These are phyloP conservation scores for Lasioglossum villosulum DNA, from an alignment of 2,888 invertebrate genomes.

Conservation along the genomic window DNA sequence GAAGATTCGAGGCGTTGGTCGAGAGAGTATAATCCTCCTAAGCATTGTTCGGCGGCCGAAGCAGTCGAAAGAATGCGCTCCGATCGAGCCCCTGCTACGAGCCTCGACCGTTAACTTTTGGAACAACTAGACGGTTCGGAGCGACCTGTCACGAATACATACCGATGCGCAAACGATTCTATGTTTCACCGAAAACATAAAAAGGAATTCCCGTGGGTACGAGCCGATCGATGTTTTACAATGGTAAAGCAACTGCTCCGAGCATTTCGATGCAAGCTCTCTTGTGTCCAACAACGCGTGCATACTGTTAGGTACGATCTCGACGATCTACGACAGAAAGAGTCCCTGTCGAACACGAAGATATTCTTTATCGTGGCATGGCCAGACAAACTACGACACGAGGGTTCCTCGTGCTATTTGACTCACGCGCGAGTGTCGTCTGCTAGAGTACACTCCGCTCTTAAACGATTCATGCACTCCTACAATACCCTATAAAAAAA, in stretches of 20 bases:
- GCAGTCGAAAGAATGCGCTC: neutral
- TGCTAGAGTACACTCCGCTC: no score
- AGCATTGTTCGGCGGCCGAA: slow-evolving; percentile 31
- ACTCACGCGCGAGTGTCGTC: no score
- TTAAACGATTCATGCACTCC: no score
- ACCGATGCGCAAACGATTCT: neutral
- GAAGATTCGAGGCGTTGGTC: neutral
- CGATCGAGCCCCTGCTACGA: neutral
- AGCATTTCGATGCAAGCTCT: neutral
- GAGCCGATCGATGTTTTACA: neutral
- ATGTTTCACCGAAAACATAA: neutral
- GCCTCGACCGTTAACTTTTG: slow-evolving; percentile 1
- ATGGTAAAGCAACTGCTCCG: neutral
- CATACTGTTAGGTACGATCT: neutral
- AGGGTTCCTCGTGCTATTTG: neutral
- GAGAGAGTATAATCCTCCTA: slow-evolving; percentile 23
- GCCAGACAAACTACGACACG: neutral
- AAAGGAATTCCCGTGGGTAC: neutral
- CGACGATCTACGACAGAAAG: neutral
- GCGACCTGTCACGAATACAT: neutral
- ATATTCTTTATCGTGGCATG: neutral
- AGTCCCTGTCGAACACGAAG: neutral
- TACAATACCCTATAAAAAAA: no score
- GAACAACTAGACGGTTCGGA: neutral
- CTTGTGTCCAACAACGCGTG: neutral